Evolutionary conservation across 2,888 invertebrate genomes (phyloP).

Genomic region (Drosophila koepferae): DNA sequence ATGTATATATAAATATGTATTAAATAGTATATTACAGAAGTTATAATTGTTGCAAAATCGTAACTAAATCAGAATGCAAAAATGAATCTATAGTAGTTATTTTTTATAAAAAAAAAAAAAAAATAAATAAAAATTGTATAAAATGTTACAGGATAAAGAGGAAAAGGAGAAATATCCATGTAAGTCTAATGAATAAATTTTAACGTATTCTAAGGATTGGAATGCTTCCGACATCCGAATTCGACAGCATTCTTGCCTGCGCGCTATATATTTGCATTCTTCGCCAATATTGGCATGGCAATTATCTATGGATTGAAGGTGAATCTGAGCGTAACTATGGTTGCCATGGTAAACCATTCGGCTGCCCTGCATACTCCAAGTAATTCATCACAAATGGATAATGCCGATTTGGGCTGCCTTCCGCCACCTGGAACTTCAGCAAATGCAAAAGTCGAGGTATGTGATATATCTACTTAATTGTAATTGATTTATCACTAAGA

Average conservation of each 20-base stretch:
- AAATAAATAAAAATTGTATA: neutral
- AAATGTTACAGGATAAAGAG: neutral
- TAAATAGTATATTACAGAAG: neutral
- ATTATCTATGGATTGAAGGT: neutral
- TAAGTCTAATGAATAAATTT: neutral
- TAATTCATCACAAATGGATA: neutral
- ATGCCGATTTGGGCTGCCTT: rapidly evolving
- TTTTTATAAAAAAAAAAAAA: too few species aligned
- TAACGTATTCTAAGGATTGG: neutral
- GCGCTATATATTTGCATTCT: conserved; percentile 1
- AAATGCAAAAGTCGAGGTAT: neutral
- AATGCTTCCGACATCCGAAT: too few species aligned
- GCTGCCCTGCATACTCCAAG: neutral
- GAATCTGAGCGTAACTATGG: conserved; percentile 6
- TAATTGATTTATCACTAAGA: neutral
- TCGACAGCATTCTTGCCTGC: neutral
- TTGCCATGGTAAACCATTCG: conserved; percentile 3
- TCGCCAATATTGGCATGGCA: conserved; percentile 1
- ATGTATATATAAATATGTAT: neutral
- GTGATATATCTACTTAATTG: neutral
- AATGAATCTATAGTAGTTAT: neutral
- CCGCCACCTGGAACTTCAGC: neutral
- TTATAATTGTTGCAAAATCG: neutral
- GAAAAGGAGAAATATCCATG: neutral
- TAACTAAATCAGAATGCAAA: neutral